phyloP scores from a whole-genome alignment of 2,888 invertebrate species.

The Hanleya hanleyi region DNA sequence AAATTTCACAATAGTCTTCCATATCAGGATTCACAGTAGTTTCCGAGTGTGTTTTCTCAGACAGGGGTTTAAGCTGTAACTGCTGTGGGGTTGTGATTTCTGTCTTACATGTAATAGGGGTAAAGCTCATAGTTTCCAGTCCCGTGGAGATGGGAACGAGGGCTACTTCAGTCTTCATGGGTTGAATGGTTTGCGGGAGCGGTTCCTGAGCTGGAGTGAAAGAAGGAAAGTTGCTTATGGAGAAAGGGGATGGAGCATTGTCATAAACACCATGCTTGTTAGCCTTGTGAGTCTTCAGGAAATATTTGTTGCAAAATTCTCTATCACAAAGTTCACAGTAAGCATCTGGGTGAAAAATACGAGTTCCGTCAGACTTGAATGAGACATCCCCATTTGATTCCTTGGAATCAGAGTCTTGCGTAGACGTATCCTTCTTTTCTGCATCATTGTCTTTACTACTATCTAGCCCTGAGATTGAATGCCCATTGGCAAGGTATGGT shows the following conservation, averaged over 20 bases:
- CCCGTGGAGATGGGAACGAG: constrained; percentile 12
- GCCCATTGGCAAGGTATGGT: constrained; percentile 52
- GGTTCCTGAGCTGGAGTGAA: constrained; percentile 54
- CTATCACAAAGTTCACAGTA: constrained; percentile 98
- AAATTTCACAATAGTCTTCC: constrained; percentile 74
- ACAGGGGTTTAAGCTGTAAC: background rate
- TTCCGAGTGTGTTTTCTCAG: constrained; percentile 18
- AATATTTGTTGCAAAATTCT: constrained; percentile 99
- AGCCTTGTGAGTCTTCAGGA: constrained; percentile 97
- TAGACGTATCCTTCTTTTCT: background rate
- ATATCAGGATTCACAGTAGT: constrained; percentile 53
- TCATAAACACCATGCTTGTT: constrained; percentile 92
- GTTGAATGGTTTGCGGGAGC: constrained; percentile 44
- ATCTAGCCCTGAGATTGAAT: constrained; percentile 33
- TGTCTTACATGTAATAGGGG: constrained; percentile 11
- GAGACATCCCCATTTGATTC: constrained; percentile 21
- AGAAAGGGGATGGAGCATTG: constrained; percentile 55
- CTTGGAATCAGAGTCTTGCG: constrained; percentile 27
- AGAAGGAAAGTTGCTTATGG: constrained; percentile 46
- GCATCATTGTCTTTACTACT: constrained; percentile 19
- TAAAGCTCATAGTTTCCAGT: constrained; percentile 2
- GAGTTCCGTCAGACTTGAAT: constrained; percentile 30
- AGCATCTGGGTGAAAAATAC: constrained; percentile 96
- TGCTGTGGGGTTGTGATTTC: constrained; percentile 15
- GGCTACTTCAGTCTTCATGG: background rate